A percentile compares a stretch with the other conserved stretches of the same genome.
Conservation (phyloP, 2,888 invertebrate genomes). For the Gryllus longicercus region DNA sequence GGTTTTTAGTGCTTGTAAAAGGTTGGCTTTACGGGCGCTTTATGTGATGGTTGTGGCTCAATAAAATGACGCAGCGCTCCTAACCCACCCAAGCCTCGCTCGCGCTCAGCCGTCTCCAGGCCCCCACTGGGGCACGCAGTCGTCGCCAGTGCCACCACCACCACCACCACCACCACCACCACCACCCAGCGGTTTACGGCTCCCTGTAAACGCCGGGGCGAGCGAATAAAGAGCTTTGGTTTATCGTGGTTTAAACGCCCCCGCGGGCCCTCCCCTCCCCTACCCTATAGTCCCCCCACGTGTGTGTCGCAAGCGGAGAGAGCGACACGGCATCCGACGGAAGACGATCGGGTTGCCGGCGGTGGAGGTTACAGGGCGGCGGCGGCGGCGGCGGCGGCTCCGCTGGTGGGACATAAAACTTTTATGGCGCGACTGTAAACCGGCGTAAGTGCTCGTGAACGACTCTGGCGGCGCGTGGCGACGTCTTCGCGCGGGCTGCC, state of each 20-base stretch:
- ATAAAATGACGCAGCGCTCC: neutral
- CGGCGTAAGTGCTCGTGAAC: neutral
- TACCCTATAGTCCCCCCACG: neutral
- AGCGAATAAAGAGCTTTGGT: slow-evolving; percentile 8
- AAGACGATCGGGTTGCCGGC: neutral
- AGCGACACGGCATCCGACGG: neutral
- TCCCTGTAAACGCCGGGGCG: neutral
- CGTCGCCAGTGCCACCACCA: neutral
- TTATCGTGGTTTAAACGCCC: slow-evolving; percentile 2
- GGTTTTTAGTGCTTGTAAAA: slow-evolving; percentile 3
- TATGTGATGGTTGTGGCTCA: slow-evolving; percentile 17
- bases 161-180: neutral
- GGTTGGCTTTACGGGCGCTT: neutral
- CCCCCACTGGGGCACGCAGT: neutral
- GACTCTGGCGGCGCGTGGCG: neutral
- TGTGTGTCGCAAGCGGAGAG: neutral
- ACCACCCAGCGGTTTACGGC: neutral
- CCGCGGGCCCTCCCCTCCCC: neutral
- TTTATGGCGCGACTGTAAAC: neutral
- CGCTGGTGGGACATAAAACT: slow-evolving; percentile 8
- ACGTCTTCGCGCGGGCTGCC: neutral
- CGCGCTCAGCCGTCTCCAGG: neutral
- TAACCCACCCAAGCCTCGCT: neutral
- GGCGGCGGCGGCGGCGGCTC: neutral
- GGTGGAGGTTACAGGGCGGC: neutral